These are phyloP conservation scores for Ischnura elegans DNA, from an alignment of 2,888 invertebrate genomes.

Conservation along the genomic window DNA sequence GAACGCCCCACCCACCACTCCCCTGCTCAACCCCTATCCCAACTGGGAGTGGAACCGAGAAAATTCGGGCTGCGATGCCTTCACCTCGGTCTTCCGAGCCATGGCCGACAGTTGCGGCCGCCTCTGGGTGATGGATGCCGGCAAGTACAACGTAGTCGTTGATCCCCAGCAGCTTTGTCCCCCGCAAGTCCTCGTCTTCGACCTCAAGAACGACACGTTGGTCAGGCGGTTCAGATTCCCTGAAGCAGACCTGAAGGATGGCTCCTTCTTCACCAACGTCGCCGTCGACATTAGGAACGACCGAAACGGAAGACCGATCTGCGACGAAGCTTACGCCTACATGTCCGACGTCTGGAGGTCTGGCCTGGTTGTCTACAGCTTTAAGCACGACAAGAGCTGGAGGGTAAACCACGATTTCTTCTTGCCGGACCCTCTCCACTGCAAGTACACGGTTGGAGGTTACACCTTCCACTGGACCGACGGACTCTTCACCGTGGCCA, in stretches of 20 bases:
- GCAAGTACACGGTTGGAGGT: conserved; percentile 87
- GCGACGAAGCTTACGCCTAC: conserved; percentile 84
- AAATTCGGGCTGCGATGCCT: conserved; percentile 82
- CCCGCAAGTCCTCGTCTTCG: conserved; percentile 85
- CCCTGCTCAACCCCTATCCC: conserved; percentile 87
- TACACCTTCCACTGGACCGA: conserved; percentile 90
- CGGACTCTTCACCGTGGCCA: conserved; percentile 87
- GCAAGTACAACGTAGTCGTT: conserved; percentile 82
- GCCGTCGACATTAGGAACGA: conserved; percentile 88
- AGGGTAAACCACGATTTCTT: conserved; percentile 84
- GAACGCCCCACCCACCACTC: conserved; percentile 81
- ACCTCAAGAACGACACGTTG: conserved; percentile 85
- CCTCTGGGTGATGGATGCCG: conserved; percentile 89
- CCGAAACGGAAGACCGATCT: conserved; percentile 79
- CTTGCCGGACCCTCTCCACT: conserved; percentile 86
- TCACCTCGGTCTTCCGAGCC: conserved; percentile 87
- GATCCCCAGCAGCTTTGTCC: conserved; percentile 78
- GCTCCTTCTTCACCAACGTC: conserved; percentile 89
- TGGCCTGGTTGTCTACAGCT: conserved; percentile 89
- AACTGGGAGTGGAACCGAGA: conserved; percentile 87
- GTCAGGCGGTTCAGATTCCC: conserved; percentile 79
- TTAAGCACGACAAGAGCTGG: conserved; percentile 86
- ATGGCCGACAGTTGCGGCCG: conserved; percentile 88
- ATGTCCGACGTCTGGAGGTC: conserved; percentile 89
- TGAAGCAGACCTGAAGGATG: conserved; percentile 78